Evolutionary conservation across 2,113 vertebrate genomes (phyloP).

Genomic region (Nycticorax nycticorax): DNA sequence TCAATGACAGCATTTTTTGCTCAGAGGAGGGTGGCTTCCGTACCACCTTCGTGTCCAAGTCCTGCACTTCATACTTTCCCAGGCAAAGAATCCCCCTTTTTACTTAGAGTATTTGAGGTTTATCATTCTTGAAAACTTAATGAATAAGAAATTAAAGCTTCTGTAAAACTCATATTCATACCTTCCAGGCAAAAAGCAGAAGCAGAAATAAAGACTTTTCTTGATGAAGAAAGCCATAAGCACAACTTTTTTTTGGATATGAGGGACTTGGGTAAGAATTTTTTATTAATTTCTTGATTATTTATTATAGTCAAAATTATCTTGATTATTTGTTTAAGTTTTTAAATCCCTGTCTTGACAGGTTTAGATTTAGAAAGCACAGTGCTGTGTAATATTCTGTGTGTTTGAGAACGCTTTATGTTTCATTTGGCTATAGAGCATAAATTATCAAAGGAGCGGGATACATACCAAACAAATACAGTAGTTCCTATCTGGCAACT

Average conservation of each 20-base stretch:
- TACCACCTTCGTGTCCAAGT: neutral
- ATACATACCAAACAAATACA: constrained; percentile 63
- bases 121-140: neutral
- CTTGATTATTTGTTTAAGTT: neutral
- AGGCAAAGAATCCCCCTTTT: neutral
- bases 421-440: constrained; percentile 71
- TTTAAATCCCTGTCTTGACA: neutral
- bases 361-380: neutral
- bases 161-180: neutral
- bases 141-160: neutral
- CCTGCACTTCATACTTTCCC: neutral
- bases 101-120: neutral
- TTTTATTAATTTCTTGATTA: neutral
- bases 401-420: constrained; percentile 54
- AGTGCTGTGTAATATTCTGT: neutral
- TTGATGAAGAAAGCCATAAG: constrained; percentile 70
- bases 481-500: constrained; percentile 83
- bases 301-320: neutral
- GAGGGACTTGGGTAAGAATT: constrained; percentile 70
- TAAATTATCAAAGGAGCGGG: constrained; percentile 74
- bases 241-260: constrained; percentile 64
- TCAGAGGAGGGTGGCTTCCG: neutral
- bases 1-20: neutral
- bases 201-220: constrained; percentile 78
- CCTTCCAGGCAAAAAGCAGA: constrained; percentile 82